Percentiles rank a stretch among this genome's conserved stretches.
These are phyloP conservation scores for Loripinus fragilis DNA, from an alignment of 2,888 invertebrate genomes.

Conservation along the genomic window DNA sequence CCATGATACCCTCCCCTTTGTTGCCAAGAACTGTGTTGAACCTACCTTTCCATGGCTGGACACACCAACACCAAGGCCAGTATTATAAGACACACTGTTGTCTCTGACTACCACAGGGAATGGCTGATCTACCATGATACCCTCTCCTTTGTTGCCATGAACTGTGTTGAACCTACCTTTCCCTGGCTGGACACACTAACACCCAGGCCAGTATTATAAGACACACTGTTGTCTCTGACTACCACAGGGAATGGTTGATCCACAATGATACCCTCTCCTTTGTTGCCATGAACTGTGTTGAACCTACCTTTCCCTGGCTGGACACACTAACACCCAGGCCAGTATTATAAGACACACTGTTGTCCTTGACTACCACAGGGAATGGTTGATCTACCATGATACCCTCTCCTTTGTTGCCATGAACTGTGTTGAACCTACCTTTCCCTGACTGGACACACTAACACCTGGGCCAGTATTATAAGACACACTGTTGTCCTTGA, in stretches of 20 bases:
- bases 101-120: conserved; percentile 59
- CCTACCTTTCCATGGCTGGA: conserved; percentile 35
- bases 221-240: no score
- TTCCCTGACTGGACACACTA: conserved; percentile 47
- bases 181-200: no score
- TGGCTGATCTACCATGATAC: conserved; percentile 72
- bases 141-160: no score
- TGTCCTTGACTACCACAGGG: conserved; percentile 64
- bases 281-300: no score
- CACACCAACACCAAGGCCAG: conserved; percentile 69
- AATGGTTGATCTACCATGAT: conserved; percentile 70
- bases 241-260: no score
- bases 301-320: conserved; percentile 53
- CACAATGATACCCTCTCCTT: no score
- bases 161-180: no score
- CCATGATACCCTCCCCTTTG: conserved; percentile 69
- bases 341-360: conserved; percentile 74
- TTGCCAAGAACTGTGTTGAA: conserved; percentile 77
- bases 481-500: conserved; percentile 73
- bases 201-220: no score
- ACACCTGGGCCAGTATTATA: conserved; percentile 74
- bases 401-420: conserved; percentile 75
- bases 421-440: conserved; percentile 74
- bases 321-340: conserved; percentile 70
- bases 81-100: conserved; percentile 76